Base-by-base conservation (phyloP, 1,140 invertebrate genomes). In the Drosophila repletoides region DNA sequence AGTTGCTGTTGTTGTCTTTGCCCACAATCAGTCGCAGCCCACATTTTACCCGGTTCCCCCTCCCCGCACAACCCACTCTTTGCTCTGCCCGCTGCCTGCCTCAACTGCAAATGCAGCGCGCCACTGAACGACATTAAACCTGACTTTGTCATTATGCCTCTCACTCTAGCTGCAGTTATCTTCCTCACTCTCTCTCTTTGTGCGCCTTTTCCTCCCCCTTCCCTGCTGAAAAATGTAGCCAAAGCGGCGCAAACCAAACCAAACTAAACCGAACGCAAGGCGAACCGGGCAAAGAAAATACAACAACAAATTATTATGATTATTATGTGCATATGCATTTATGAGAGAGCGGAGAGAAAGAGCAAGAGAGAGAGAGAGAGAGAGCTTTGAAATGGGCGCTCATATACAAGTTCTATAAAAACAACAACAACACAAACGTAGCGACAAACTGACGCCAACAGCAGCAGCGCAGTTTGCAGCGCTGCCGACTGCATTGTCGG, bases 71-170 rank as follows among this genome's bases (percentile, higher is more conserved):
- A 6, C 7, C n/a, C 21, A n/a, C n/a, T 24, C n/a, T 10, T 28
- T 19, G n/a, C 31, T n/a, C n/a, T n/a, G 7, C 0, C 7, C 22
- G 45, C 55, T 64, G 75, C 76, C 80, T 86, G 83, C 80, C 80
- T 86, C 79, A 84, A 80, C 75, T 71, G 61, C 70, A 71, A 86
- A 67, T 51, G 75, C 45, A 56, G 56, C 73, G 72, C 74, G 64
- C 74, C 71, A 75, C 59, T 80, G 75, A 86, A 76, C 76, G 80
- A 86, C 76, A 86, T 86, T 86, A 86, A 86, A 86, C 80, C 80
- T 81, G 81, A 81, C 81, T 80, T 86, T 87, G 76, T 56, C 60
- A 49, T 41, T 33, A 7, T 49, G 38, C 26, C n/a, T 34, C 29
- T 49, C 45, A 15, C 36, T 38, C 41, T 53, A 22, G 41, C 29